phyloP scores from a whole-genome alignment of 2,888 invertebrate species.

The Bedellia somnulentella region DNA sequence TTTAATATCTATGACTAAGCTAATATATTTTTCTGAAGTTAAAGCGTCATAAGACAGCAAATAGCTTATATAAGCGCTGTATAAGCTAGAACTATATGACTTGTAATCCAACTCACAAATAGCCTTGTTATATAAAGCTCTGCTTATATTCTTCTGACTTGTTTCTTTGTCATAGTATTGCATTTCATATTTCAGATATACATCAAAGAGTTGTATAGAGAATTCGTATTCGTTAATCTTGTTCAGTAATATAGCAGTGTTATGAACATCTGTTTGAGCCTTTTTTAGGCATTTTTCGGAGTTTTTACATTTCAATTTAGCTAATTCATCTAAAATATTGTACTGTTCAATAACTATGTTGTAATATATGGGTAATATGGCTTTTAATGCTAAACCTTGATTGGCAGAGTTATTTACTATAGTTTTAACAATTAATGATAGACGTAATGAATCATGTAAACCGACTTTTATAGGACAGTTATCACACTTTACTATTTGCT shows the following conservation, averaged over 20 bases:
- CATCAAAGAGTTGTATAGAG: constrained; percentile 31
- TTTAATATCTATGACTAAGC: constrained; percentile 40
- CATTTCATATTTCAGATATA: constrained; percentile 31
- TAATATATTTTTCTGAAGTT: constrained; percentile 32
- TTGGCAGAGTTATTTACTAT: constrained; percentile 19
- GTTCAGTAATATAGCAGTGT: constrained; percentile 32
- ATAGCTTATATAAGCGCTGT: constrained; percentile 32
- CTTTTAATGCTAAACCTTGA: constrained; percentile 16
- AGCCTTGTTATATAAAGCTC: constrained; percentile 40
- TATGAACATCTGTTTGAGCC: constrained; percentile 36
- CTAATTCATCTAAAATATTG: constrained; percentile 19
- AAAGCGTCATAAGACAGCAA: constrained; percentile 24
- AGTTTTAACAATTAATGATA: constrained; percentile 27
- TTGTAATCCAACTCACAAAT: constrained; percentile 36
- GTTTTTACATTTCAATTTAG: constrained; percentile 22
- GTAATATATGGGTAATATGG: constrained; percentile 15
- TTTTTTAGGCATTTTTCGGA: constrained; percentile 29
- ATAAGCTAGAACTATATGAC: constrained; percentile 23
- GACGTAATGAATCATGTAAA: constrained; percentile 30
- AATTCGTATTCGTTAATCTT: constrained; percentile 23
- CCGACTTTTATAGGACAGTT: constrained; percentile 28
- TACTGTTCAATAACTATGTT: constrained; percentile 23
- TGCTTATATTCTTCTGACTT: constrained; percentile 27
- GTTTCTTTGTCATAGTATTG: constrained; percentile 13
- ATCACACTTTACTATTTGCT: constrained; percentile 36